Conservation (phyloP, 2,888 invertebrate species). For the Drosophila algonquin region DNA sequence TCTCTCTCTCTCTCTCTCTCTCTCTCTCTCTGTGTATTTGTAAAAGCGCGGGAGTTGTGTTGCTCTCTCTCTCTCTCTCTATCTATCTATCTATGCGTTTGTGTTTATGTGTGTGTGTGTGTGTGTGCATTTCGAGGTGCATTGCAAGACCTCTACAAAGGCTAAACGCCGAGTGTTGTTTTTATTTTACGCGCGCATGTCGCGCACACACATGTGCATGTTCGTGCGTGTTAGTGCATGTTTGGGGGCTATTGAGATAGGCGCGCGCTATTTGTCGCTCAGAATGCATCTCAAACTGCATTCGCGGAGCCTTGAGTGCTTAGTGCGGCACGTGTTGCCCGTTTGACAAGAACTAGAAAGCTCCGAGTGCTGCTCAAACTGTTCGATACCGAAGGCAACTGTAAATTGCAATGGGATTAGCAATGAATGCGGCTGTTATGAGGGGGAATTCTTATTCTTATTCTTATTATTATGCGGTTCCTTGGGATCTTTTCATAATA, state of each 20-base stretch:
- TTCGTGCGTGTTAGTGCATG: slow-evolving; percentile 60
- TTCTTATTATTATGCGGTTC: not conserved
- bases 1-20: slow-evolving; percentile 15
- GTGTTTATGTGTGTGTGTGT: slow-evolving; percentile 39
- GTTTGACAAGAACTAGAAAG: slow-evolving; percentile 43
- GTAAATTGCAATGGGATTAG: slow-evolving; percentile 19
- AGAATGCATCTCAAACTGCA: slow-evolving; percentile 60
- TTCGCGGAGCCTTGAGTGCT: slow-evolving; percentile 61
- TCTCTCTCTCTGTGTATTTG: too few relatives aligned
- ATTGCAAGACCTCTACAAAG: slow-evolving; percentile 78
- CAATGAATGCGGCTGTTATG: not conserved
- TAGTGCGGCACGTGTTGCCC: slow-evolving; percentile 69
- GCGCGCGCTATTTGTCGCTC: slow-evolving; percentile 57
- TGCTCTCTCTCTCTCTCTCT: slow-evolving; percentile 17
- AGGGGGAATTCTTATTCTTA: slow-evolving; percentile 16
- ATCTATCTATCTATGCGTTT: too few relatives aligned
- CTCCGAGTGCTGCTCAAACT: slow-evolving; percentile 22
- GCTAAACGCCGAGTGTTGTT: slow-evolving; percentile 60
- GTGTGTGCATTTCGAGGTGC: slow-evolving; percentile 73
- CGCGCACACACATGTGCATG: slow-evolving; percentile 16
- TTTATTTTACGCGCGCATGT: slow-evolving; percentile 32
- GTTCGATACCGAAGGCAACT: slow-evolving; percentile 19
- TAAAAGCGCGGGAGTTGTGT: slow-evolving; percentile 75
- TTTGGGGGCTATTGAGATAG: slow-evolving; percentile 78
- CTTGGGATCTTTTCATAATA: not conserved